Evolutionary conservation across 2,797 vertebrate species (phyloP), one percentile per base, ranked within the genome.

Genomic region (Coluber constrictor): DNA sequence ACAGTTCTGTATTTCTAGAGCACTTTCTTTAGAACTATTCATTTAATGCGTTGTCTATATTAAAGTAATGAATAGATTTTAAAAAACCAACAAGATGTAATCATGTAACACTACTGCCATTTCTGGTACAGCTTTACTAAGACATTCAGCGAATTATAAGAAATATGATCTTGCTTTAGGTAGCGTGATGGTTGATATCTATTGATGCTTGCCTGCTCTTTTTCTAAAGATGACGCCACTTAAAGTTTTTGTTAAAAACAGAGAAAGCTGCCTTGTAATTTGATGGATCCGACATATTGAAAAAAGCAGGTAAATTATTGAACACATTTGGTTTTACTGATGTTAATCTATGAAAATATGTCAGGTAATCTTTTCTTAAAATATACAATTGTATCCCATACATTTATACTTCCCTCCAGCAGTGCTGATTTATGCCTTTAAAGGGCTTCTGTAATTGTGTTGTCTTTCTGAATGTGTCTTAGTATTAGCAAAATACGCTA

Each of bases 11-110:
- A 59, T 95, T 95, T 54, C 70, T 5, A 20, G 88, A 60, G 4
- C 29, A 93, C 63, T 86, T 94, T 94, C 9, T 93, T 95, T 55
- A 51, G 32, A 92, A 29, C 16, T 9, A 59, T 90, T 92, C 37
- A 94, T 0, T 16, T 60, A 90, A 92, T 93, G 47, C 29, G 93
- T 5, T 12, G 13, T 59, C 89, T 90, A 51, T 70, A 61, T 32
- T 94, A 9, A 3, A 91, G 57, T 74, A 83, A 83, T 83, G 74
- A 83, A 83, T 83, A 83, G 20, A 83, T 18, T 37, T 66, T 63
- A 7, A 0, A 74, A 70, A 74, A 18, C 37, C 37, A 43, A 61
- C 29, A 10, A 79, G 51, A 86, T 70, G 87, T 94, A 95, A 55
- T 94, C n/a, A 43, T n/a, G 47, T 70, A 91, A 89, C 51, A 89